Base-by-base conservation (phyloP, 2,888 invertebrate genomes). In the Caenorhabditis sp. region DNA sequence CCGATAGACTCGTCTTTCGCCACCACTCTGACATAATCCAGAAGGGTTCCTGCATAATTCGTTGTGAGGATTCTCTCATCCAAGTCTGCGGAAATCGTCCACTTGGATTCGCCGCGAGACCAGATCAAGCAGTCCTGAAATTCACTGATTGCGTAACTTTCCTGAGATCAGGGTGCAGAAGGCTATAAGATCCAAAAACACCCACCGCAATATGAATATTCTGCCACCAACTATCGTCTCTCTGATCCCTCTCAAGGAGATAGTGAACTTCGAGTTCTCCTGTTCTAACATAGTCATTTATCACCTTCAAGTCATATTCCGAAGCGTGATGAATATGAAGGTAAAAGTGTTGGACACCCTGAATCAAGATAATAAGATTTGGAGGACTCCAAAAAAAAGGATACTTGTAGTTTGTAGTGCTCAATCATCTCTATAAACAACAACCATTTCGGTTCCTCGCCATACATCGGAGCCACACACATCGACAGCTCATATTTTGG, bases 371-470 rank as follows among this genome's bases (percentile, higher is more conserved):
- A n/a, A n/a, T n/a, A n/a, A n/a, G n/a, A n/a, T n/a, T n/a, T n/a
- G n/a, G n/a, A n/a, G n/a, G n/a, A n/a, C n/a, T n/a, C n/a, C n/a
- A n/a, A n/a, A n/a, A n/a, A n/a, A n/a, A n/a, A n/a, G n/a, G n/a
- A n/a, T n/a, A 72, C 72, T 51, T 81, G 81, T 31, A 81, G 19
- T 44, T 76, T 82, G 49, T 35, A 82, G 24, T 82, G 81, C 44
- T 82, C 81, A 19, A 82, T 44, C 59, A 66, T 49, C 22, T 82
- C 81, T 22, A 58, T 66, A 16, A 82, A 38, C 47, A 66, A 14
- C 41, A 82, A 59, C 81, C 81, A 82, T 70, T 82, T 82, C 6
- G 81, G 66, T 38, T 82, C 81, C 6, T 6, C 2, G 0, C 81
- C 81, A 35, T 74, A 76, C 8, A 82, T 26, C n/a, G 81, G 26